Evolutionary conservation across 2,888 invertebrate species (phyloP).

Genomic region (Griposia aprilina): DNA sequence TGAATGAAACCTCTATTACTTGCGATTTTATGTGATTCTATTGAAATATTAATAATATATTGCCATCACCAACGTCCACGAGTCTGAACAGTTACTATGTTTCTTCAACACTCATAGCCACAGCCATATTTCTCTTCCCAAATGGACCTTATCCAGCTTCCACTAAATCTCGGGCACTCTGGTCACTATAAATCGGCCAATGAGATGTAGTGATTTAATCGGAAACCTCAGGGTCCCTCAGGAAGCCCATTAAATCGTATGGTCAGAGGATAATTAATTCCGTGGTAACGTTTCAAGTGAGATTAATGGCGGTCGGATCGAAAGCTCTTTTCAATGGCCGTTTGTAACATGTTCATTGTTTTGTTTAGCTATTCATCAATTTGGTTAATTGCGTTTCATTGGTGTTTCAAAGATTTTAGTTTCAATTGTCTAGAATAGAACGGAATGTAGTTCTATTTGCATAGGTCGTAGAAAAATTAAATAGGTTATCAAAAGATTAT

Average conservation of each 20-base stretch:
- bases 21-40: not conserved
- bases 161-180: conserved; percentile 71
- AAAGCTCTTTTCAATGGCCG: conserved; percentile 85
- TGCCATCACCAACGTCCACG: not conserved
- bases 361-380: conserved; percentile 69
- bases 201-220: conserved; percentile 91
- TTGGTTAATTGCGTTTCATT: conserved; percentile 64
- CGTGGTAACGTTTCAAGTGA: conserved; percentile 87
- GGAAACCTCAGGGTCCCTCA: conserved; percentile 88
- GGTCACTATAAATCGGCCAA: conserved; percentile 90
- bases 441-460: not conserved
- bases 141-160: conserved; percentile 62
- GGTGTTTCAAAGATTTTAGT: not conserved
- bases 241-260: conserved; percentile 90
- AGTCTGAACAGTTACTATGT: not conserved
- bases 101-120: conserved; percentile 10
- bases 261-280: conserved; percentile 91
- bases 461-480: not conserved
- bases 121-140: conserved; percentile 44
- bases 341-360: conserved; percentile 80
- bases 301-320: conserved; percentile 85
- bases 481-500: not conserved
- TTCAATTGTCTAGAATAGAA: conserved; percentile 1
- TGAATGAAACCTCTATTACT: not conserved
- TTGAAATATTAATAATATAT: not conserved